These are phyloP conservation scores for Habrosyne pyritoides DNA, from an alignment of 2,888 invertebrate species.

Conservation along the genomic window DNA sequence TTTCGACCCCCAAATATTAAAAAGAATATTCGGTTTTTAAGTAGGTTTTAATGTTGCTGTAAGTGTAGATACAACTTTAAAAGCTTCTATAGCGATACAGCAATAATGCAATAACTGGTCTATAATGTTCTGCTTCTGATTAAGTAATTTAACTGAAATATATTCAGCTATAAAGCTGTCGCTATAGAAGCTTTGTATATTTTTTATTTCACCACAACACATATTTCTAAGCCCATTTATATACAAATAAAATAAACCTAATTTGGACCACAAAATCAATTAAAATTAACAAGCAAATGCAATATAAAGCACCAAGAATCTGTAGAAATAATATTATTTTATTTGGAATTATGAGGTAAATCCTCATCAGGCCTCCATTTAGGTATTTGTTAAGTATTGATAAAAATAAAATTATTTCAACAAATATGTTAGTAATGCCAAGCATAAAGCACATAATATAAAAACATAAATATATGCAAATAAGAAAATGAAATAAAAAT, in stretches of 20 bases:
- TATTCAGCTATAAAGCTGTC: slow-evolving; percentile 47
- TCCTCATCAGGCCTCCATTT: neutral
- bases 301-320: slow-evolving; percentile 28
- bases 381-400: slow-evolving; percentile 13
- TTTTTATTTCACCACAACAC: slow-evolving; percentile 23
- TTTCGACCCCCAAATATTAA: neutral
- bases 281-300: slow-evolving; percentile 40
- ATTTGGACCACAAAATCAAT: slow-evolving; percentile 29
- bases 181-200: slow-evolving; percentile 64
- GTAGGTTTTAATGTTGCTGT: neutral
- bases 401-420: slow-evolving; percentile 47
- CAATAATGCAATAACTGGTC: slow-evolving; percentile 7
- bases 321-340: slow-evolving; percentile 37
- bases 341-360: slow-evolving; percentile 11
- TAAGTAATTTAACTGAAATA: slow-evolving; percentile 9
- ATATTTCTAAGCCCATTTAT: slow-evolving; percentile 32
- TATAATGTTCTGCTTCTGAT: neutral
- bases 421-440: slow-evolving; percentile 53
- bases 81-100: slow-evolving; percentile 55
- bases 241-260: slow-evolving; percentile 30
- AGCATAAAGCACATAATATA: slow-evolving; percentile 53
- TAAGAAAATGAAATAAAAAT: slow-evolving; percentile 62
- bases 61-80: slow-evolving; percentile 19
- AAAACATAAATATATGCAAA: slow-evolving; percentile 61
- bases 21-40: no score